These are phyloP conservation scores for Megathymus violae DNA, from an alignment of 1,140 invertebrate genomes.

Conservation along the genomic window DNA sequence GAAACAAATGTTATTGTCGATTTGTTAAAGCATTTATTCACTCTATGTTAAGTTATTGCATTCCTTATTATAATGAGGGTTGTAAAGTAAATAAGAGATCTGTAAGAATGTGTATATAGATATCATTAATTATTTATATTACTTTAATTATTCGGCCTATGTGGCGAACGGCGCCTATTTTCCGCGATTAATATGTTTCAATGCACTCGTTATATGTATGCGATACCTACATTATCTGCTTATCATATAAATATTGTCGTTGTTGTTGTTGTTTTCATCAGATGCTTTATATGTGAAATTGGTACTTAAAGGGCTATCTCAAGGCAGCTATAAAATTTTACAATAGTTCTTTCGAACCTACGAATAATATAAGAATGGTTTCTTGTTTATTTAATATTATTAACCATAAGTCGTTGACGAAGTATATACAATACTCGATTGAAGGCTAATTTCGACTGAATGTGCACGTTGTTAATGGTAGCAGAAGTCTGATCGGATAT, in stretches of 20 bases:
- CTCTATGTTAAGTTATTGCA: slow-evolving; percentile 67
- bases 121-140: slow-evolving; percentile 61
- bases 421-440: slow-evolving; percentile 17
- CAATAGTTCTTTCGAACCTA: slow-evolving; percentile 14
- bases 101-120: slow-evolving; percentile 69
- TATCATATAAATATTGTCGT: slow-evolving; percentile 34
- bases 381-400: slow-evolving; percentile 22
- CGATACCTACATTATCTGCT: slow-evolving; percentile 33
- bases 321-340: slow-evolving; percentile 21
- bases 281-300: slow-evolving; percentile 4
- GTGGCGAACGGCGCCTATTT: slow-evolving; percentile 47
- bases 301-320: slow-evolving; percentile 13
- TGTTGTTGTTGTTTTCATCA: not conserved
- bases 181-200: slow-evolving; percentile 26
- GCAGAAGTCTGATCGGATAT: slow-evolving; percentile 60
- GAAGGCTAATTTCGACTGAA: slow-evolving; percentile 57
- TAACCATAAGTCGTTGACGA: slow-evolving; percentile 26
- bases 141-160: slow-evolving; percentile 71
- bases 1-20: slow-evolving; percentile 66
- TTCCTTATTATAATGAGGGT: slow-evolving; percentile 73
- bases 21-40: slow-evolving; percentile 72
- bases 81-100: slow-evolving; percentile 71
- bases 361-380: slow-evolving; percentile 25
- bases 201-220: slow-evolving; percentile 33
- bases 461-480: slow-evolving; percentile 51